Base-by-base conservation (phyloP, 2,888 invertebrate genomes). In the Venusia cambrica region DNA sequence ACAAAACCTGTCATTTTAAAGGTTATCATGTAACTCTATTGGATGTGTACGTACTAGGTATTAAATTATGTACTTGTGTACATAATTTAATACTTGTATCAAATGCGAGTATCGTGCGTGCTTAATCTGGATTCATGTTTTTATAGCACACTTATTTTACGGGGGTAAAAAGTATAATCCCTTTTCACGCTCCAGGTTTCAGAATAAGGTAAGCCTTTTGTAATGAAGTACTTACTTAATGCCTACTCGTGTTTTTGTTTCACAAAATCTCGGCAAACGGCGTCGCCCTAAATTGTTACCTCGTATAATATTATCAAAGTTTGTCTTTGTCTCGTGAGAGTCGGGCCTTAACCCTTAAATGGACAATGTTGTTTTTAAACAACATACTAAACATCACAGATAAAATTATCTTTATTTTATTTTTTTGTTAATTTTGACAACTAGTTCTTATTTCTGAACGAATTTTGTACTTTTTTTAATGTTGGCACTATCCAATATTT, bases 191-290 rank as follows among this genome's bases (percentile, higher is more conserved):
- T 59, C 56, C 61, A 62, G 66, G 61, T 71, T 76, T 69, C 61
- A 51, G 62, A 70, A 68, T 73, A 69, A 48, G 50, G 50, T 58
- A 77, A 81, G 69, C 76, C 73, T 73, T 74, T 73, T 75, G 71
- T 79, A 77, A 79, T 73, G 72, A 77, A 77, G 70, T 72, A 63
- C 68, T 63, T 61, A 54, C 38, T 45, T 52, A 57, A 55, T 55
- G 34, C 58, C 61, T 63, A 60, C 60, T 67, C 55, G 50, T 60
- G 59, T 64, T 73, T 73, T 70, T 64, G 60, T 65, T 68, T 65
- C 53, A 38, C 41, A 40, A 36, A 46, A 45, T 45, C 34, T 35
- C 37, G 10, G 37, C 28, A 38, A 46, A 52, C 39, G 45, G 20
- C 36, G 29, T 37, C 37, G 32, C 36, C 14, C 46, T 46, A 54